Evolutionary conservation across 2,113 vertebrate species (phyloP).

Genomic region (Myxocyprinus asiaticus): DNA sequence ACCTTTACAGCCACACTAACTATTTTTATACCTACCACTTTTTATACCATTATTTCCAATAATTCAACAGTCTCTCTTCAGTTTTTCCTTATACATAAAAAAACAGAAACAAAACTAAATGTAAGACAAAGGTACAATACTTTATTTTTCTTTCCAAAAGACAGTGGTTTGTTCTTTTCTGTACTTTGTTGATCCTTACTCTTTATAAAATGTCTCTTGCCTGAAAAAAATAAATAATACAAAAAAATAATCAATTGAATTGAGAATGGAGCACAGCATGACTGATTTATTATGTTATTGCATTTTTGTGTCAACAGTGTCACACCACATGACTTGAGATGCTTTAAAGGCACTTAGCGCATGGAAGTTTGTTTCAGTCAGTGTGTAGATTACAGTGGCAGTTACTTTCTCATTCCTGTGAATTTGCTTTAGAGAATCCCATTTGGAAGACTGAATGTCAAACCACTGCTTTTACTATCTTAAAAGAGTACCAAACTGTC

Average conservation of each 20-base stretch:
- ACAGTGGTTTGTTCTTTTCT: background rate
- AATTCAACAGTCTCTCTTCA: no score
- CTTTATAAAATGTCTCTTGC: background rate
- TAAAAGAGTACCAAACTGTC: slow-evolving; percentile 34
- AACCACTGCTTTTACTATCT: slow-evolving; percentile 32
- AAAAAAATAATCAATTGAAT: background rate
- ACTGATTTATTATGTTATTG: slow-evolving; percentile 24
- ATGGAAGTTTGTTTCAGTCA: slow-evolving; percentile 15
- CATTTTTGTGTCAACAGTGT: slow-evolving; percentile 35
- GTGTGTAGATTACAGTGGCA: background rate
- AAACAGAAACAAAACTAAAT: background rate
- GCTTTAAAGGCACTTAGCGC: slow-evolving; percentile 19
- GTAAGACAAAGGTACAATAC: background rate
- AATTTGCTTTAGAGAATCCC: slow-evolving; percentile 4
- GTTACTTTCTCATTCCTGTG: slow-evolving; percentile 23
- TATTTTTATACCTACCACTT: no score
- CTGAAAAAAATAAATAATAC: background rate
- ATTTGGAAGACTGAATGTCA: slow-evolving; percentile 21
- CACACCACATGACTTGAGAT: slow-evolving; percentile 11
- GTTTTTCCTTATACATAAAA: background rate
- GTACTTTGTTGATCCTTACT: background rate
- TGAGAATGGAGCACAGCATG: background rate
- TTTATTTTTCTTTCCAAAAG: background rate
- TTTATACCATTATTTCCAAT: no score
- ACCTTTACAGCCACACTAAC: no score